Evolutionary conservation across 2,888 invertebrate species (phyloP), one percentile per base, ranked within the genome.

Genomic region (Ochropleura leucogaster): DNA sequence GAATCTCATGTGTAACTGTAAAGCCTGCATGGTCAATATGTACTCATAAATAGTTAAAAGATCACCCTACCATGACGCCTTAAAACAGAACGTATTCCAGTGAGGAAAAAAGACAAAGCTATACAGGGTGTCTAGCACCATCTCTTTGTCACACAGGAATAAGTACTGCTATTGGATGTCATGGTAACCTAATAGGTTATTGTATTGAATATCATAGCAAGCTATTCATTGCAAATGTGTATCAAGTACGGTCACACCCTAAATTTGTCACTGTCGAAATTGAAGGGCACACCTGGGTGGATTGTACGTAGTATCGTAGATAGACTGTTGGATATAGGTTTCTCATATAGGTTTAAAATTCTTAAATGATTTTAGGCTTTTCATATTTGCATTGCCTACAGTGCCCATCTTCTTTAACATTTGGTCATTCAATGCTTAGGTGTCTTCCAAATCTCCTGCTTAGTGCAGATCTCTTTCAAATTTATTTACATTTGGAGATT

Each of bases 1-100:
- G 66, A 42, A 68, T n/a, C 64, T 49, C 16, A 81, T 49, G n/a
- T 67, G 20, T 63, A 75, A 79, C 68, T 20, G 76, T 68, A 68
- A 60, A 68, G 16, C 18, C 47, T 60, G 46, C 30, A 66, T 44
- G 2, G 16, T 30, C 64, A 60, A 60, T 65, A 53, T 10, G 59
- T 47, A 46, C 42, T 59, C 18, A 47, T 75, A 60, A 59, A 49
- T 68, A 57, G 57, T 42, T 18, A 51, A 59, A n/a, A 81, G 82
- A 78, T 82, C 63, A n/a, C n/a, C n/a, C n/a, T n/a, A n/a, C n/a
- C n/a, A n/a, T n/a, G n/a, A n/a, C n/a, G n/a, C n/a, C n/a, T n/a
- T n/a, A n/a, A n/a, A n/a, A n/a, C n/a, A n/a, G n/a, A n/a, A n/a
- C n/a, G n/a, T n/a, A n/a, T n/a, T n/a, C n/a, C n/a, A n/a, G n/a